phyloP scores from a whole-genome alignment of 2,113 vertebrate species.

The Mustela nigripes region DNA sequence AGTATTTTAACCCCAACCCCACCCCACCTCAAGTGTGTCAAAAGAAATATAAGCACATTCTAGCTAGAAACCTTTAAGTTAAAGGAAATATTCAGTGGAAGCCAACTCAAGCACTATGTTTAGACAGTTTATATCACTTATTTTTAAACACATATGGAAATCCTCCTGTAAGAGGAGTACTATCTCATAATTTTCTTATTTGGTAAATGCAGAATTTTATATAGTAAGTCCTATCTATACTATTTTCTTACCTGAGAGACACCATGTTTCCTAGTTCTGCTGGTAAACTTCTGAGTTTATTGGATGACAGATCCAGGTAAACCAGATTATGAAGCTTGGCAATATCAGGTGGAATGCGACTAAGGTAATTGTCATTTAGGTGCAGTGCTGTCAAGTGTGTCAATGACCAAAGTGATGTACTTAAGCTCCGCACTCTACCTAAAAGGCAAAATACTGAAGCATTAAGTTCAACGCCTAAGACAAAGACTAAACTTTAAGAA shows the following conservation, averaged over 20 bases:
- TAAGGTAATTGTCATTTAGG: conserved; percentile 99
- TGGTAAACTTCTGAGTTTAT: conserved; percentile 99
- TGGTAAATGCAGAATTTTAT: conserved; percentile 59
- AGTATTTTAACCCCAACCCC: conserved; percentile 12
- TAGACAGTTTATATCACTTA: neutral
- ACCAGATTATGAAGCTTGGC: conserved; percentile 98
- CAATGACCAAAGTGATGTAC: conserved; percentile 96
- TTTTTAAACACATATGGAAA: conserved; percentile 38
- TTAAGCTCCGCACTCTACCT: conserved; percentile 98
- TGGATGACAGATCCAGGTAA: conserved; percentile 99
- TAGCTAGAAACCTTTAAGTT: conserved; percentile 8
- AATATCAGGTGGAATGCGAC: conserved; percentile 98
- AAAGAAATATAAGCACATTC: conserved; percentile 7
- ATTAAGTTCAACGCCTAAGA: conserved; percentile 29
- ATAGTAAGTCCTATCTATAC: conserved; percentile 4
- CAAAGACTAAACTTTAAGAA: neutral
- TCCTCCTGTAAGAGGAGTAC: conserved; percentile 4
- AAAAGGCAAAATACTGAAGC: conserved; percentile 74
- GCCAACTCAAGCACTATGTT: conserved; percentile 10
- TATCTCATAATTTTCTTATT: conserved; percentile 5
- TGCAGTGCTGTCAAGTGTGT: conserved; percentile 98
- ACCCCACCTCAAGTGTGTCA: neutral
- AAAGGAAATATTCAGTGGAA: neutral
- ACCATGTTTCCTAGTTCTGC: conserved; percentile 99
- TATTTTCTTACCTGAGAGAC: conserved; percentile 95